phyloP scores from a whole-genome alignment of 1,140 invertebrate genomes.

The Oryctes rhinoceros region DNA sequence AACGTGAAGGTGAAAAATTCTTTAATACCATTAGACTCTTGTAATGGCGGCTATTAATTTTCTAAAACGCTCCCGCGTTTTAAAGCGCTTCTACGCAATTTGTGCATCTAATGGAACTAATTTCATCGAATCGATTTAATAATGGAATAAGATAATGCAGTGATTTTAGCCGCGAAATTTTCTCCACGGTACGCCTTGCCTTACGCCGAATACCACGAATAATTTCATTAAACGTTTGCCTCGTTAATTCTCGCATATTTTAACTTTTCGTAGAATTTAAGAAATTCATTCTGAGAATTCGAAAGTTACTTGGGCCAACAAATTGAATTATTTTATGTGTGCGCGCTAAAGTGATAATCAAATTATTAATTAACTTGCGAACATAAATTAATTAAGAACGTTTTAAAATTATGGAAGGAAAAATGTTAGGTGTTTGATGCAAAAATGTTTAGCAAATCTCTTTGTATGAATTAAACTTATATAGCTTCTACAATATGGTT shows the following conservation, averaged over 20 bases:
- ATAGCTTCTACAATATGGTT: too few relatives aligned
- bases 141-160: conserved; percentile 31
- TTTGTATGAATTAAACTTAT: too few relatives aligned
- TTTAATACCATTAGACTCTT: not conserved
- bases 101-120: conserved; percentile 32
- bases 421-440: too few relatives aligned
- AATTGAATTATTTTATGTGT: too few relatives aligned
- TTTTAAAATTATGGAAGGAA: too few relatives aligned
- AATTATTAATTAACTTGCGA: too few relatives aligned
- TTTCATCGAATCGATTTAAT: conserved; percentile 32
- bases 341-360: too few relatives aligned
- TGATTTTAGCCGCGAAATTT: conserved; percentile 34
- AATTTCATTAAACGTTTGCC: conserved; percentile 11
- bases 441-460: too few relatives aligned
- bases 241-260: conserved; percentile 27
- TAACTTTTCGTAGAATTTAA: conserved; percentile 32
- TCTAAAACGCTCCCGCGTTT: not conserved
- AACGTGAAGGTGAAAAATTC: not conserved
- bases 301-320: not conserved
- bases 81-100: conserved; percentile 23
- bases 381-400: too few relatives aligned
- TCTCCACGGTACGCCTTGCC: not conserved
- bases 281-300: not conserved
- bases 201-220: conserved; percentile 16
- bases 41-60: conserved; percentile 19